A percentile compares a stretch with the other conserved stretches of the same genome.
Evolutionary conservation across 2,888 invertebrate genomes (phyloP).

Genomic region (Megalurothrips usitatus): DNA sequence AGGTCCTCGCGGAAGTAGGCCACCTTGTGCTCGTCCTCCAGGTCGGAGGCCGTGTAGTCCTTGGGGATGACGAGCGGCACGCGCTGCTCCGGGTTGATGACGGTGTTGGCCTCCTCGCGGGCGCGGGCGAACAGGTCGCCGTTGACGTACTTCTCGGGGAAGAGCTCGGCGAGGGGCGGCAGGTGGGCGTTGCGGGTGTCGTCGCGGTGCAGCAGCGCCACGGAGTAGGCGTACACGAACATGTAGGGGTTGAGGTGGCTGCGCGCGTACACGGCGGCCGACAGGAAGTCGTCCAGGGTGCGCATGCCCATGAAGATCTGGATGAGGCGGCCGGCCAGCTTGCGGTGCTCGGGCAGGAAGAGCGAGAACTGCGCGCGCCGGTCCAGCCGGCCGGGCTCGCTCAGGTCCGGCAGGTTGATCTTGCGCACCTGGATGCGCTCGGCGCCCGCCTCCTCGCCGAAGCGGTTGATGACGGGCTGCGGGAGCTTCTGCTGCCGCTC

Average conservation of each 20-base stretch:
- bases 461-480: conserved; percentile 55
- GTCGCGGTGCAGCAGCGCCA: conserved; percentile 66
- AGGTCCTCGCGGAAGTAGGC: conserved; percentile 83
- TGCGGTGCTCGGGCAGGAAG: conserved; percentile 66
- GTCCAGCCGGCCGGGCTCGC: conserved; percentile 57
- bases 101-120: conserved; percentile 62
- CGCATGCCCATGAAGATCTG: conserved; percentile 65
- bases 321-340: conserved; percentile 65
- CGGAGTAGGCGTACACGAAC: conserved; percentile 73
- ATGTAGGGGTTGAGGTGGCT: conserved; percentile 73
- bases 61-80: conserved; percentile 62
- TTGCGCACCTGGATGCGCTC: conserved; percentile 52
- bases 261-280: conserved; percentile 64
- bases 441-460: conserved; percentile 47
- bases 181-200: conserved; percentile 66
- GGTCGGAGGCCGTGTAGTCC: conserved; percentile 69
- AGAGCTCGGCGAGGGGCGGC: conserved; percentile 70
- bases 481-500: conserved; percentile 57
- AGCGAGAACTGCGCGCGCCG: conserved; percentile 67
- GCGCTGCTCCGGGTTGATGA: conserved; percentile 43
- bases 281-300: conserved; percentile 63
- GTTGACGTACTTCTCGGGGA: conserved; percentile 79
- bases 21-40: conserved; percentile 72
- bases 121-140: conserved; percentile 65
- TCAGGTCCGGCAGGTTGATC: conserved; percentile 61